Evolutionary conservation across 2,113 vertebrate genomes (phyloP).

Genomic region (Hippocampus barbouri): DNA sequence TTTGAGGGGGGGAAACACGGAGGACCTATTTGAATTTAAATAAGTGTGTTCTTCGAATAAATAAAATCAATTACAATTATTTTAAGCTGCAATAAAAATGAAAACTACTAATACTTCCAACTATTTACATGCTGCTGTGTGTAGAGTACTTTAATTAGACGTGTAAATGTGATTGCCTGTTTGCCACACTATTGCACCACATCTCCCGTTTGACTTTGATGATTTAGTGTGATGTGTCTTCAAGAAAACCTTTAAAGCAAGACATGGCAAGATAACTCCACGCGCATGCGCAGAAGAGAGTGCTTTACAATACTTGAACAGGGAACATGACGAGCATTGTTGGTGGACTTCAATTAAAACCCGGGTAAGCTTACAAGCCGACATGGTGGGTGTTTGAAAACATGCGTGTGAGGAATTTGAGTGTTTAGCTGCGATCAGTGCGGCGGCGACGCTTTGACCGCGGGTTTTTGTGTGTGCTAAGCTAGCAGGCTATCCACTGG

Average conservation of each 20-base stretch:
- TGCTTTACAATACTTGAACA: constrained; percentile 71
- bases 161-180: not conserved
- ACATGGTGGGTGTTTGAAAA: not conserved
- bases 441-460: accelerated
- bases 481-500: constrained; percentile 46
- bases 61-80: not conserved
- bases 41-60: not conserved
- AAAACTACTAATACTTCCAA: not conserved
- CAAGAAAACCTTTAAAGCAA: constrained; percentile 32
- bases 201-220: not conserved
- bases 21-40: not conserved
- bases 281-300: constrained; percentile 58
- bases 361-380: constrained; percentile 18
- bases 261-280: constrained; percentile 43
- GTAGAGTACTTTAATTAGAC: too few relatives aligned
- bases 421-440: not conserved
- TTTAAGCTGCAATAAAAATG: not conserved
- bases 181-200: not conserved
- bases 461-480: constrained; percentile 8
- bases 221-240: not conserved
- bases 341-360: constrained; percentile 37
- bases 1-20: not conserved
- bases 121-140: not conserved
- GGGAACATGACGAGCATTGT: constrained; percentile 61
- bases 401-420: accelerated